Conservation (phyloP, 2,797 vertebrate genomes). For the Phoebastria nigripes region DNA sequence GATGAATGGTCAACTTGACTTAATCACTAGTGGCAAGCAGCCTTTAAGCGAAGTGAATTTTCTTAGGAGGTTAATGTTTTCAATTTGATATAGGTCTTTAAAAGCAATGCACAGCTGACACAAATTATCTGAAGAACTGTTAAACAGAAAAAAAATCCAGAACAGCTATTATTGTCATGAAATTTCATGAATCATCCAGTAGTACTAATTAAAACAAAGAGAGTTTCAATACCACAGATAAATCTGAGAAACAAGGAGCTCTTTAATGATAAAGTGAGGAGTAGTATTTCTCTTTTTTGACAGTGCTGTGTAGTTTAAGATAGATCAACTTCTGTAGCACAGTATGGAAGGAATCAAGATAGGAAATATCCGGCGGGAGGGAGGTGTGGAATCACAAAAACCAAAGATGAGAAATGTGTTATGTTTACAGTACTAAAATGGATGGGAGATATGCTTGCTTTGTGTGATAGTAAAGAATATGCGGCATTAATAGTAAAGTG, state of each 20-base stretch:
- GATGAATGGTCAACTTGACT: background rate
- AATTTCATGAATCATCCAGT: constrained; percentile 5
- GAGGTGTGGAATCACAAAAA: background rate
- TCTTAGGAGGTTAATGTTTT: background rate
- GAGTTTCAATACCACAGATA: background rate
- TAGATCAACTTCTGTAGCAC: background rate
- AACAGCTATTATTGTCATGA: background rate
- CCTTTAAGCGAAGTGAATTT: background rate
- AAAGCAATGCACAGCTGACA: background rate
- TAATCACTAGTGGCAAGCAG: background rate
- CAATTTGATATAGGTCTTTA: background rate
- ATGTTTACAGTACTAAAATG: background rate
- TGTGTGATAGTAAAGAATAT: background rate
- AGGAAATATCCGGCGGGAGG: background rate
- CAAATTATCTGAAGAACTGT: background rate
- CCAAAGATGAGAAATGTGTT: background rate
- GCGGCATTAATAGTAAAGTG: background rate
- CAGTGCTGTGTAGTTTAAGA: background rate
- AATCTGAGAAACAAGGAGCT: background rate
- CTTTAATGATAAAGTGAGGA: background rate
- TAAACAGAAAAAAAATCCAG: background rate
- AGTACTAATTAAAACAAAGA: constrained; percentile 28
- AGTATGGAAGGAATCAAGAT: background rate
- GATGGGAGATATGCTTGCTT: too few relatives aligned
- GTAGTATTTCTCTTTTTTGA: background rate